Base-by-base conservation (phyloP, 92 coral and sea anemone species). In the Bergia sp. region DNA sequence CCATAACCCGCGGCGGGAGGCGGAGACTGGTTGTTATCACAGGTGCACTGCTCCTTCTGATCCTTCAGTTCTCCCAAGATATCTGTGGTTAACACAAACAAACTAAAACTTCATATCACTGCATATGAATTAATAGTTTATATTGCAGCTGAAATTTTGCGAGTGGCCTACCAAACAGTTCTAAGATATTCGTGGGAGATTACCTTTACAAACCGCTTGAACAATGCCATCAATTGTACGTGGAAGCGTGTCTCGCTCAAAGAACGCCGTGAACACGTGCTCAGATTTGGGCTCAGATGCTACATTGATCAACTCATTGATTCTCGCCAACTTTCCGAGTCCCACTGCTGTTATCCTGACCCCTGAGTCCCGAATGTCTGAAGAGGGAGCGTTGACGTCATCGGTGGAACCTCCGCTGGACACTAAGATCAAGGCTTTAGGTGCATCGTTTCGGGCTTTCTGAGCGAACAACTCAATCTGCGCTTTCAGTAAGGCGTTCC, bases 251-350 rank as follows among this genome's bases (percentile, higher is more conserved):
- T 95, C 96, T 3, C 87, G 77, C 47, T 84, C 87, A 20, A 95
- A 89, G 91, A 95, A 95, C 40, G 96, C 98, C 18, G 98, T 93
- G 75, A 93, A 95, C 65, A 95, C 98, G 87, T 95, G 98, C 29
- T 91, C 95, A 29, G 98, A 90, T 86, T 95, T 95, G 2, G 98
- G 98, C 73, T 95, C 98, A 1, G 98, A 95, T 38, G 98, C 96
- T 53, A 92, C 86, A 61, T 94, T 93, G 38, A 95, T 95, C 75
- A 95, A 76, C 79, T 95, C 98, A 57, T 92, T 93, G 49, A 95
- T 93, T 29, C 94, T 93, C 16, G 98, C 98, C 49, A 93, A 88
- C 73, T 93, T 95, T 5, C 98, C 98, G 42, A 95, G 89, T 12
- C 98, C 98, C 44, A 95, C 87, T 39, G 95, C 85, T 18, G 96